Base-by-base conservation (phyloP, 2,797 vertebrate species). In the Dermochelys coriacea region DNA sequence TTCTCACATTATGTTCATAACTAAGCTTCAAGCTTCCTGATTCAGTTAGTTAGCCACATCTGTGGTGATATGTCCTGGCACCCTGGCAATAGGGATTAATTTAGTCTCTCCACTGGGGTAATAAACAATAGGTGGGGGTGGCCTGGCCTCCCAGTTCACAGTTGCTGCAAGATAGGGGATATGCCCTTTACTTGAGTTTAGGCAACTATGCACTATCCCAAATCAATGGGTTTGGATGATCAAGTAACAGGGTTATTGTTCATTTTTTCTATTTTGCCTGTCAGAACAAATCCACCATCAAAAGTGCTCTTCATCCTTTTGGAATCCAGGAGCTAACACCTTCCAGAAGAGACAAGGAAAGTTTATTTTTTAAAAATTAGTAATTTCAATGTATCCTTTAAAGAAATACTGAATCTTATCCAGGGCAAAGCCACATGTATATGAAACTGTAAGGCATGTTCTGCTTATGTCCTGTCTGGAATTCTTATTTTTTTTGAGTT, bases 401-500 rank as follows among this genome's bases (percentile, higher is more conserved):
- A 68, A 80, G 41, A 80, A 85, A 25, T 0, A 0, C 68, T 61
- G 0, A 50, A 51, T 79, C 51, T 74, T 68, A 51, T 23, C 54
- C 47, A 41, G 86, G 64, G 37, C 52, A 59, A 68, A 90, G 25
- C 18, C 14, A 12, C 82, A 55, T 4, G 31, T 23, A 61, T 71
- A 90, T 71, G 12, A 6, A 68, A 64, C 41, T 75, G 12, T 27
- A 47, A 45, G 25, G 74, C 89, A 79, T 14, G 6, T 2, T 80
- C 31, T 8, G 21, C 79, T 87, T 77, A 51, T 25, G 84, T 23
- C 1, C 68, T 64, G n/a, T 1, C 3, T 64, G 23, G 59, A 74
- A 90, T 92, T 68, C 55, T 25, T 84, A 78, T 74, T 34, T 34
- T 86, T 37, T 75, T 81, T 23, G 78, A 49, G 55, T 55, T 92